phyloP scores from a whole-genome alignment of 2,113 vertebrate genomes.

The Festucalex cinctus region DNA sequence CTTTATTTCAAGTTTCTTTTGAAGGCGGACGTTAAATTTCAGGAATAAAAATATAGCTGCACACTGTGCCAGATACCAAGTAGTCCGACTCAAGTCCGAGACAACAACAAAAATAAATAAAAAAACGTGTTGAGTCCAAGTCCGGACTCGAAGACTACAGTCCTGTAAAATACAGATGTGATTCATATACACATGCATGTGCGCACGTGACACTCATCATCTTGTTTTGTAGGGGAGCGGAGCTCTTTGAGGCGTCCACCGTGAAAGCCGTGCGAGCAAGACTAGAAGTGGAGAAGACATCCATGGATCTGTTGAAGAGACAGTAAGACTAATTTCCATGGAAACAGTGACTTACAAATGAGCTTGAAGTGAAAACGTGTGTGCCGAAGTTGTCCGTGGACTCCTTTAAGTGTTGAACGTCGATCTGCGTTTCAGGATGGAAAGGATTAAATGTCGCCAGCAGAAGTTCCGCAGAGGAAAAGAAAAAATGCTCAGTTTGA shows the following conservation, averaged over 20 bases:
- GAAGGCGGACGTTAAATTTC: too few species aligned
- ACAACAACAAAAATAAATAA: too few species aligned
- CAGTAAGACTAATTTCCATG: conserved; percentile 76
- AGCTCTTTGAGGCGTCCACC: conserved; percentile 92
- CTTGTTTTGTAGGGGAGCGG: conserved; percentile 80
- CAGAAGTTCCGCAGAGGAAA: conserved; percentile 98
- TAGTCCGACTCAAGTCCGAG: too few species aligned
- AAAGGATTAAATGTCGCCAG: conserved; percentile 95
- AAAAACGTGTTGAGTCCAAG: too few species aligned
- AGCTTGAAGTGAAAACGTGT: not conserved
- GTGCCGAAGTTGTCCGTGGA: not conserved
- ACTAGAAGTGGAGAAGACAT: conserved; percentile 92
- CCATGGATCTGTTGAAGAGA: conserved; percentile 95
- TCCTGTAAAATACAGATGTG: too few species aligned
- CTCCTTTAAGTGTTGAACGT: too few species aligned
- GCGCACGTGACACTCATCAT: not conserved
- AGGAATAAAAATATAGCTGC: too few species aligned
- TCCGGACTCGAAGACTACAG: too few species aligned
- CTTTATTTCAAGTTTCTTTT: too few species aligned
- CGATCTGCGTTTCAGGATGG: conserved; percentile 80
- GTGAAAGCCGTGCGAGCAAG: conserved; percentile 92
- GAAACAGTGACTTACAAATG: too few species aligned
- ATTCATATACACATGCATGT: not conserved
- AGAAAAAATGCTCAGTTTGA: conserved; percentile 89
- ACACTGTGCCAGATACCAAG: too few species aligned